Evolutionary conservation across 2,797 vertebrate genomes (phyloP), one percentile per base, ranked within the genome.

Genomic region (Nannoperca australis): DNA sequence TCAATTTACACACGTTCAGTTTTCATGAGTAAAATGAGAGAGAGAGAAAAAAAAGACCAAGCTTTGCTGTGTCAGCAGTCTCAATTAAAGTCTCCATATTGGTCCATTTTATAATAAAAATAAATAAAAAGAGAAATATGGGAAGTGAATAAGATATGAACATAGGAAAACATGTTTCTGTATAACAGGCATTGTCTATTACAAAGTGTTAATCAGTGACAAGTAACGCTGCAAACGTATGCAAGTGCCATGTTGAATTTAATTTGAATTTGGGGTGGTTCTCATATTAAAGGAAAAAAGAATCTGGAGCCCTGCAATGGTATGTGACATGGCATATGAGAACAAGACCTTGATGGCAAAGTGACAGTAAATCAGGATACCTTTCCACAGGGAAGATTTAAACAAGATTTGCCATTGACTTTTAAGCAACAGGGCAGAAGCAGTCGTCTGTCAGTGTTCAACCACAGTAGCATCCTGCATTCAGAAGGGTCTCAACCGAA

Each of bases 291-390:
- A 42, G 13, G 1, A 14, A 24, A 36, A 27, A 47, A 30, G 2
- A 63, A 3, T 11, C 24, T 38, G 18, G 20, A 63, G 34, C 24
- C 24, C 56, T 68, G 32, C 30, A n/a, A 12, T 59, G 24, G 27
- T 45, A 11, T 63, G 36, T 36, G 36, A 45, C 36, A n/a, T 61
- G 64, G 24, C 64, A 79, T 36, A 20, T 69, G 53, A 54, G 42
- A 67, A 20, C 30, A 10, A 56, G 10, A 59, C 50, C 30, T 44
- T 5, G 30, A 59, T 45, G 14, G 40, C 5, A 13, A 54, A 62
- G 44, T 61, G 14, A 30, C 32, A 36, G 38, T 72, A 51, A 47
- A 62, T 68, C 32, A 50, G 44, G 36, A 9, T 36, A n/a, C 13
- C 59, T 47, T 36, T 20, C 22, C 15, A n/a, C 20, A 55, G 17